These are phyloP conservation scores for Spilarctia lutea DNA, from an alignment of 2,888 invertebrate species.

Conservation along the genomic window DNA sequence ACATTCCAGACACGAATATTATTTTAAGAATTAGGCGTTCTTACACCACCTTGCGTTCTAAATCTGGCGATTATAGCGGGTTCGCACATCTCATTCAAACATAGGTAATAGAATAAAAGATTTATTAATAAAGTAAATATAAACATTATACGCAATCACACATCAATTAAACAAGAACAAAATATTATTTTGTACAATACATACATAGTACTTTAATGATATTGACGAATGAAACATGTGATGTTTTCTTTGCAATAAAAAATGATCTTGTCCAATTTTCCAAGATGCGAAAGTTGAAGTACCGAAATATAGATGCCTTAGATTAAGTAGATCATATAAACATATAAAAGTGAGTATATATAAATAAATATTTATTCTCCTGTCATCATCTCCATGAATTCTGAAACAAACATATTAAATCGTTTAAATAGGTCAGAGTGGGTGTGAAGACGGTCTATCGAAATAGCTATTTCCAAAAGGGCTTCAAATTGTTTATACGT, in stretches of 20 bases:
- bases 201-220: constrained; percentile 78
- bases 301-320: constrained; percentile 78
- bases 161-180: constrained; percentile 81
- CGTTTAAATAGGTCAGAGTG: constrained; percentile 5
- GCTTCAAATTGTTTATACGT: background rate
- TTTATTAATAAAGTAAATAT: constrained; percentile 85
- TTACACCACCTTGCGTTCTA: constrained; percentile 52
- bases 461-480: background rate
- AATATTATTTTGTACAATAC: constrained; percentile 83
- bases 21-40: constrained; percentile 60
- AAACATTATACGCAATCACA: constrained; percentile 83
- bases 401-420: constrained; percentile 87
- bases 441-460: background rate
- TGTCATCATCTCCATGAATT: constrained; percentile 99
- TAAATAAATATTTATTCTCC: constrained; percentile 90
- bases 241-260: constrained; percentile 56
- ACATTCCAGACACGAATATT: constrained; percentile 59
- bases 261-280: constrained; percentile 71
- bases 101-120: constrained; percentile 79
- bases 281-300: constrained; percentile 78
- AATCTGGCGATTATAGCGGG: constrained; percentile 35
- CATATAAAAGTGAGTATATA: constrained; percentile 71
- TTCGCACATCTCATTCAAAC: constrained; percentile 44
- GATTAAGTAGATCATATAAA: constrained; percentile 69
- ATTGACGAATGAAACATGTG: constrained; percentile 66